phyloP scores from a whole-genome alignment of 2,888 invertebrate genomes.

The Noctuana brunneofusca region DNA sequence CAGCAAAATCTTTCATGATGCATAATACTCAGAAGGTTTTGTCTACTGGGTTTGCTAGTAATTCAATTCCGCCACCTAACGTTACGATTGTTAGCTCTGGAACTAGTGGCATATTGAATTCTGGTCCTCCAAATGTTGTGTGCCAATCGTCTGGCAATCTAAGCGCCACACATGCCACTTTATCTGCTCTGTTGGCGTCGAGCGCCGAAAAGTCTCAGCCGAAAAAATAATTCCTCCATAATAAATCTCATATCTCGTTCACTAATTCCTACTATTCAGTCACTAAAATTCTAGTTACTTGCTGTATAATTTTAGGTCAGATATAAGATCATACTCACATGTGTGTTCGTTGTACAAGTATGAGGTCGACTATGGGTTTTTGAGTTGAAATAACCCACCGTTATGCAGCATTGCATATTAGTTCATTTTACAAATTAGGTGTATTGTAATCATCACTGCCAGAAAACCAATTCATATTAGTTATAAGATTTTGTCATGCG shows the following conservation, averaged over 20 bases:
- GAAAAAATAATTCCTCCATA: slow-evolving; percentile 24
- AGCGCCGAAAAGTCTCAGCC: slow-evolving; percentile 50
- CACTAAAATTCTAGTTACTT: not conserved
- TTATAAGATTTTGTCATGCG: not conserved
- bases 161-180: slow-evolving; percentile 77
- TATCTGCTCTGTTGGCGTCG: slow-evolving; percentile 72
- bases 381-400: not conserved
- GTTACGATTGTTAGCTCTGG: slow-evolving; percentile 78
- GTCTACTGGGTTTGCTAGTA: slow-evolving; percentile 74
- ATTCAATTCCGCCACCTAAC: slow-evolving; percentile 72
- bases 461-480: not conserved
- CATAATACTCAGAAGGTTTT: slow-evolving; percentile 77
- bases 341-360: not conserved
- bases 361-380: not conserved
- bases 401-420: not conserved
- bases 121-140: slow-evolving; percentile 55
- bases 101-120: slow-evolving; percentile 58
- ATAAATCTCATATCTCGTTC: slow-evolving; percentile 8
- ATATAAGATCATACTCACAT: too few relatives aligned
- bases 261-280: slow-evolving; percentile 1
- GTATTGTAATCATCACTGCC: not conserved
- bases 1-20: slow-evolving; percentile 78
- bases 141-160: slow-evolving; percentile 69
- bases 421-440: not conserved
- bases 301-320: not conserved